Evolutionary conservation across 2,113 vertebrate species (phyloP).

Genomic region (Gopherus evgoodei): DNA sequence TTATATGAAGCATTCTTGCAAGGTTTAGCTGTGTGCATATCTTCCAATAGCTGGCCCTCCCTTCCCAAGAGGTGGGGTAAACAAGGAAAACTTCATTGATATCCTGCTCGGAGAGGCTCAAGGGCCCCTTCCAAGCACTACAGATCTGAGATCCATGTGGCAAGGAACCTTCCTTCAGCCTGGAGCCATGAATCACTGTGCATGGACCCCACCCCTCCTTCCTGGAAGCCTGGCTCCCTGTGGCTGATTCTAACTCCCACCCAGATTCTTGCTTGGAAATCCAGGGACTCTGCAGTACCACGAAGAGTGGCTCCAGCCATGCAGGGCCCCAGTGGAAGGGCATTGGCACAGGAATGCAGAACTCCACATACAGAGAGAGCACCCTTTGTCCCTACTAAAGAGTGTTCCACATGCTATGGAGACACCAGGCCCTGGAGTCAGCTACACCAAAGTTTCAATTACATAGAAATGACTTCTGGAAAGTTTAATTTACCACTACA

Average conservation of each 20-base stretch:
- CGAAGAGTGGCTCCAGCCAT: neutral
- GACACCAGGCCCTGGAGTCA: neutral
- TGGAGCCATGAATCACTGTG: neutral
- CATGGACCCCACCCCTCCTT: neutral
- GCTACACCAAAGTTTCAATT: slow-evolving; percentile 27
- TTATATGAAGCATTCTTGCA: neutral
- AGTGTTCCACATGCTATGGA: neutral
- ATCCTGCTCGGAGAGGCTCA: neutral
- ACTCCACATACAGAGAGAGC: neutral
- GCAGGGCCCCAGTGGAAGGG: neutral
- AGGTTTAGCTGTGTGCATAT: accelerated
- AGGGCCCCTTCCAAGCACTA: neutral
- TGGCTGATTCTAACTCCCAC: neutral
- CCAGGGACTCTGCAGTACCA: neutral
- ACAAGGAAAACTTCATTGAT: accelerated
- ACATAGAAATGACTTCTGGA: slow-evolving; percentile 51
- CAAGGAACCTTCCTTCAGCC: neutral
- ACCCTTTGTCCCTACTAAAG: neutral
- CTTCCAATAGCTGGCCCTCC: neutral
- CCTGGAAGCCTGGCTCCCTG: neutral
- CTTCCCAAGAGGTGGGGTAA: neutral
- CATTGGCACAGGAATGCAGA: neutral
- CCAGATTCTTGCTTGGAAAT: neutral
- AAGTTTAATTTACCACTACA: slow-evolving; percentile 68
- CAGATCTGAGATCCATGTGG: neutral